Evolutionary conservation across 2,797 vertebrate species (phyloP), one percentile per base, ranked within the genome.

Genomic region (Crax fasciolata): DNA sequence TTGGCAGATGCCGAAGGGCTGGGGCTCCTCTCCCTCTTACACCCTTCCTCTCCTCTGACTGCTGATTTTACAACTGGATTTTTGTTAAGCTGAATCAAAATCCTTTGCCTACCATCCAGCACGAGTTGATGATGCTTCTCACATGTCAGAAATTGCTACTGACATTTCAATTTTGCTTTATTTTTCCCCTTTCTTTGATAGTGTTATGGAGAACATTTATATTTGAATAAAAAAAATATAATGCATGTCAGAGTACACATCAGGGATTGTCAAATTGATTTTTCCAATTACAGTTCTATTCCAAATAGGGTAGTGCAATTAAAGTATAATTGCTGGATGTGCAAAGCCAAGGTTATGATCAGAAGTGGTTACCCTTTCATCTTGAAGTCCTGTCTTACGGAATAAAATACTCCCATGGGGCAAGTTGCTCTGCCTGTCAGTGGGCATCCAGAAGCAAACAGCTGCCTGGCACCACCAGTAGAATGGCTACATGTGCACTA

Each of bases 61-160:
- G 57, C 96, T 96, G 85, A 97, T 97, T 97, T 96, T 83, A 87
- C 70, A 78, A 57, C 74, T 84, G 77, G 52, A 16, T 95, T 62
- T 97, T 93, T 94, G 94, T 84, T 67, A 10, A 76, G 94, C 72
- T 78, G 66, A 87, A 93, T 88, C 92, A 48, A 84, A 96, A 97
- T 87, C 77, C 87, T 75, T 81, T 92, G 84, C 76, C 97, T 95
- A 73, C 88, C 78, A 94, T 90, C 91, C 93, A 96, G 57, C 66
- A 54, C 58, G 25, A 97, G 96, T 94, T 98, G 98, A 95, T 98
- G 98, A 97, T 97, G 98, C 97, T 98, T 97, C 97, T 97, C 92
- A 95, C 97, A 97, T 98, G 98, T 98, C 98, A 98, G 98, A 98
- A 99, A 99, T 99, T 98, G 98, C 98, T 98, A 98, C 98, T 99